Base-by-base conservation (phyloP, 2,797 vertebrate genomes). In the Micrastur ruficollis region DNA sequence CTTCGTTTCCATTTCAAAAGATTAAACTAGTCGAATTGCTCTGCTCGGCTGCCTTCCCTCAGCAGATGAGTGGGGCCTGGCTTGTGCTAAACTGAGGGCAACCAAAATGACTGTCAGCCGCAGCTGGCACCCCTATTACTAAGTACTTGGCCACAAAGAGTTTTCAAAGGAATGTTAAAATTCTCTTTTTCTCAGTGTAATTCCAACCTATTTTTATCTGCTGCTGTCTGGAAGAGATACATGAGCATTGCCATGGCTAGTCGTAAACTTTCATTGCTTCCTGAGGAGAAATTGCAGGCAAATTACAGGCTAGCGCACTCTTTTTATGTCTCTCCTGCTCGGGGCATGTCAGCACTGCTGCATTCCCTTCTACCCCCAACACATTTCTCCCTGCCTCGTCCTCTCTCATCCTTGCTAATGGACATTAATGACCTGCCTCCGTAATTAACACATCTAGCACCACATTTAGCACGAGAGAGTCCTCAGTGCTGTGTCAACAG, bases 201-300 rank as follows among this genome's bases (percentile, higher is more conserved):
- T 86, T 90, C 86, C 6, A 5, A 34, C 78, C 94, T 93, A 89
- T 95, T 96, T 97, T 97, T 93, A 70, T 90, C 88, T 63, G 12
- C 66, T 52, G 26, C 90, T 75, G 86, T 90, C 74, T 94, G 90
- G 59, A 86, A 86, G 59, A 94, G 74, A 92, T 76, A 73, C 83
- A 84, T 0, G 3, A 89, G 82, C 66, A 93, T 80, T 61, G 90
- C 92, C 83, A 53, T 0, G 26, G 74, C 91, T 74, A 40, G 47
- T 85, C 2, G 0, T 96, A 97, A 95, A 89, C 78, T 80, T 93
- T 95, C 80, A 95, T 90, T 93, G 90, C 95, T 95, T 96, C 83
- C 92, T 4, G 5, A 94, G 93, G 88, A 97, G 92, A 95, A 97
- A 94, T 85, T 87, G 75, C 93, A 92, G 88, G 74, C 92, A 95